Conservation (phyloP, 1,140 invertebrate genomes). For the Saccostrea cuccullata region DNA sequence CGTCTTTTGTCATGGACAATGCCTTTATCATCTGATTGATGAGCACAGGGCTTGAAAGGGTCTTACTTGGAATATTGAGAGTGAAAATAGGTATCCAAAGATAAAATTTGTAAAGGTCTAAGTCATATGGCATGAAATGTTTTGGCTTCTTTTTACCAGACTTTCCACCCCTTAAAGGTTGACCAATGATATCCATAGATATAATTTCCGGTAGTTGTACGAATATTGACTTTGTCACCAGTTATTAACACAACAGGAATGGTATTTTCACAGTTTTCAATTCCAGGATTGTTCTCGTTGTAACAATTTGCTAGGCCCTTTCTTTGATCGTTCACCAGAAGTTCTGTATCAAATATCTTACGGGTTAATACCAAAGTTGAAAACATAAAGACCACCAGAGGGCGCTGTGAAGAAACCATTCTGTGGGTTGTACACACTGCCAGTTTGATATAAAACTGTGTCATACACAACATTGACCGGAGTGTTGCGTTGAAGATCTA, state of each 20-base stretch:
- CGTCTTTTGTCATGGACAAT: too few species aligned
- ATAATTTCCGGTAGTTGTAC: neutral
- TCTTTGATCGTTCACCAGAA: neutral
- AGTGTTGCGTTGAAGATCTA: neutral
- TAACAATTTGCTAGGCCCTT: neutral
- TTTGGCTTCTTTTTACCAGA: neutral
- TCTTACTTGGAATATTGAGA: too few species aligned
- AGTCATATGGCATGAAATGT: too few species aligned
- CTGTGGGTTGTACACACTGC: neutral
- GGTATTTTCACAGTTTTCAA: neutral
- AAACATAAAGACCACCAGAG: neutral
- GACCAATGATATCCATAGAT: neutral
- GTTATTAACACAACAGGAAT: neutral
- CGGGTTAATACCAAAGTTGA: neutral
- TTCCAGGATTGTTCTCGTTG: neutral
- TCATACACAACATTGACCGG: neutral
- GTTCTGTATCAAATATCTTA: neutral
- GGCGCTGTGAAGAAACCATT: slow-evolving; percentile 9
- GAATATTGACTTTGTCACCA: neutral
- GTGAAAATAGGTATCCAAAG: too few species aligned
- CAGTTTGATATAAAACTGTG: neutral
- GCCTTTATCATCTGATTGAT: too few species aligned
- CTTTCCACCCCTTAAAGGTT: slow-evolving; percentile 1
- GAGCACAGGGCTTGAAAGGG: too few species aligned
- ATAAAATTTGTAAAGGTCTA: too few species aligned